phyloP scores from a whole-genome alignment of 2,888 invertebrate genomes.

The Metopia argyrocephala region DNA sequence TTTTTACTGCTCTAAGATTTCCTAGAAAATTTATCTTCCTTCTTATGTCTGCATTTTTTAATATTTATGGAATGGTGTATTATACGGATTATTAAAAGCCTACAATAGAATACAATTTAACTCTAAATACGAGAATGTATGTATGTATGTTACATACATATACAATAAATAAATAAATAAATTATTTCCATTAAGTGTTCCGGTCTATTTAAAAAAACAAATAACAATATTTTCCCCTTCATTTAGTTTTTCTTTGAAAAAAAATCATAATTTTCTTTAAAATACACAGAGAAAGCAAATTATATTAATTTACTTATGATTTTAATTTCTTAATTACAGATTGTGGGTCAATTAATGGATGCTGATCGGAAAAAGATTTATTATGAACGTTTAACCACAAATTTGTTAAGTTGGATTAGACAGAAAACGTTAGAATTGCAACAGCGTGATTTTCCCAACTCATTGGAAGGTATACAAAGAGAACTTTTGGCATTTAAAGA shows the following conservation, averaged over 20 bases:
- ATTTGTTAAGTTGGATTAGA: conserved; percentile 95
- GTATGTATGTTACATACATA: too few relatives aligned
- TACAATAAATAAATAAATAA: conserved; percentile 15
- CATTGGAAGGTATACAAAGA: conserved; percentile 95
- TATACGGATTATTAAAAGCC: too few relatives aligned
- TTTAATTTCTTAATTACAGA: conserved; percentile 80
- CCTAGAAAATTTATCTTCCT: too few relatives aligned
- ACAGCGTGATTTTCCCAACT: conserved; percentile 94
- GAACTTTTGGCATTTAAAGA: conserved; percentile 94
- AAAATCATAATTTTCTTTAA: too few relatives aligned
- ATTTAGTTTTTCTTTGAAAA: conserved; percentile 21
- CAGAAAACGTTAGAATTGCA: conserved; percentile 89
- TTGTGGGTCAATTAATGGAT: conserved; percentile 97
- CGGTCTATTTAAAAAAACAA: conserved; percentile 53
- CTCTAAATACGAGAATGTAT: too few relatives aligned
- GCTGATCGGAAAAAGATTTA: conserved; percentile 94
- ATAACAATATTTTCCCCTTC: conserved; percentile 13
- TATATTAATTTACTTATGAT: background rate
- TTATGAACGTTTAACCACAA: conserved; percentile 90
- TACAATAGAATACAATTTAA: too few relatives aligned
- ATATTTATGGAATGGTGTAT: too few relatives aligned
- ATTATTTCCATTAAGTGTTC: conserved; percentile 55
- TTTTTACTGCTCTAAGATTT: too few relatives aligned
- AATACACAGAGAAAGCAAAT: background rate
- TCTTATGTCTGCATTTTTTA: too few relatives aligned